Percentiles rank a stretch among this genome's conserved stretches.
These are phyloP conservation scores for Epizoanthus rinbou DNA, from an alignment of 92 coral and sea anemone genomes.

Conservation along the genomic window DNA sequence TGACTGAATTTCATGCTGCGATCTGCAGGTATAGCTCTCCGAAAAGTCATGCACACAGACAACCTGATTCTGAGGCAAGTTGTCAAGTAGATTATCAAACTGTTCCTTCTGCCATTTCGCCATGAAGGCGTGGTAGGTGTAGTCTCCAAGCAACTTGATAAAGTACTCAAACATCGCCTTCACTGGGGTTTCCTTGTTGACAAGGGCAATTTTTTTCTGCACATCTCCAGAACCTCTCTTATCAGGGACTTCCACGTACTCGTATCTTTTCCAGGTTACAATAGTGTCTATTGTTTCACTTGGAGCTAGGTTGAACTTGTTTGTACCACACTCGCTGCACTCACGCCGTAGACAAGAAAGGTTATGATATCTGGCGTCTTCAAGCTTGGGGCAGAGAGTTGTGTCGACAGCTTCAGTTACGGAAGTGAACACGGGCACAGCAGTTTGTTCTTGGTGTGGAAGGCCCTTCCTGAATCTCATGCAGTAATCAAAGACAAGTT, in stretches of 20 bases:
- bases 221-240: not conserved
- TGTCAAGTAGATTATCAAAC: no score
- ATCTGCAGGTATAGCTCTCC: no score
- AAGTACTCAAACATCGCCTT: no score
- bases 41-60: no score
- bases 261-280: slow-evolving; percentile 66
- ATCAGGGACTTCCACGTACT: slow-evolving; percentile 45
- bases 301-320: slow-evolving; percentile 36
- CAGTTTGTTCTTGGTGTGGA: not conserved
- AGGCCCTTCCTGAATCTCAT: slow-evolving; percentile 47
- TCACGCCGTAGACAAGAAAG: slow-evolving; percentile 46
- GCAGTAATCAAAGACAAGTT: slow-evolving; percentile 46
- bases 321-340: slow-evolving; percentile 53
- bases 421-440: slow-evolving; percentile 7
- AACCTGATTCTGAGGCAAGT: no score
- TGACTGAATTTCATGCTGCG: no score
- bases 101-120: no score
- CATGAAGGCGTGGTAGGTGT: no score
- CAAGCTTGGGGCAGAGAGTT: slow-evolving; percentile 44
- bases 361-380: slow-evolving; percentile 27
- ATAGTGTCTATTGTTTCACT: slow-evolving; percentile 21
- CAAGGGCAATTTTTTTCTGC: no score
- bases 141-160: no score
- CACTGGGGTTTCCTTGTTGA: no score
- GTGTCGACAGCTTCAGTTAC: slow-evolving; percentile 44